These are phyloP conservation scores for Sceliomorpha sp. DNA, from an alignment of 2,888 invertebrate species.

Conservation along the genomic window DNA sequence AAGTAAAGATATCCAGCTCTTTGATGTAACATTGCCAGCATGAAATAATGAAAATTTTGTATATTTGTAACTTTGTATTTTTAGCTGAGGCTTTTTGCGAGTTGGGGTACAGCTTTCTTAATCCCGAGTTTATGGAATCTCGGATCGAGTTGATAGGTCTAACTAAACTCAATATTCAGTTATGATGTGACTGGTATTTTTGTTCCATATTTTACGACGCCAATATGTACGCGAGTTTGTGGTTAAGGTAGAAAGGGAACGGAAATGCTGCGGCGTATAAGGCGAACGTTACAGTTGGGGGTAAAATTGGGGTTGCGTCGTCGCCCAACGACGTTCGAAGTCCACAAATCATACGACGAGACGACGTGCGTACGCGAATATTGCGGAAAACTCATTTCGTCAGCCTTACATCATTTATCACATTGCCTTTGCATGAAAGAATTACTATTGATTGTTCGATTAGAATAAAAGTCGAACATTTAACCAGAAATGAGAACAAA, in stretches of 20 bases:
- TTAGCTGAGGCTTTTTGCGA: no score
- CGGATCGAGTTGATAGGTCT: constrained; percentile 30
- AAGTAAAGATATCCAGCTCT: constrained; percentile 35
- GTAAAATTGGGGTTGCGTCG: constrained; percentile 51
- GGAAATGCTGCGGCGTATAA: constrained; percentile 48
- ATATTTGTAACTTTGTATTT: constrained; percentile 11
- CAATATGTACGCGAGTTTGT: constrained; percentile 48
- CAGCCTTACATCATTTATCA: constrained; percentile 37
- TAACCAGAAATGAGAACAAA: no score
- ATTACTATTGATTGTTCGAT: constrained; percentile 42
- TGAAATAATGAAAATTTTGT: constrained; percentile 36
- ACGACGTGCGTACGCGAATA: constrained; percentile 57
- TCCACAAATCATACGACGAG: constrained; percentile 57
- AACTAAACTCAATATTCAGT: constrained; percentile 42
- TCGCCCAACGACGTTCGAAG: constrained; percentile 51
- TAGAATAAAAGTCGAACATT: constrained; percentile 31
- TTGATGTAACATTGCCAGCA: constrained; percentile 19
- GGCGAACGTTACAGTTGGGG: constrained; percentile 51
- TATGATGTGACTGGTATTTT: constrained; percentile 44
- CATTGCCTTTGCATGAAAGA: constrained; percentile 23
- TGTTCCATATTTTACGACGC: constrained; percentile 54
- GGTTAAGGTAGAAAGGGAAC: constrained; percentile 44
- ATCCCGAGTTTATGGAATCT: constrained; percentile 5
- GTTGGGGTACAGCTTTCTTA: no score
- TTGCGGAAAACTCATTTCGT: constrained; percentile 53